Evolutionary conservation across 2,888 invertebrate species (phyloP).

Genomic region (Tiliacea citrago): DNA sequence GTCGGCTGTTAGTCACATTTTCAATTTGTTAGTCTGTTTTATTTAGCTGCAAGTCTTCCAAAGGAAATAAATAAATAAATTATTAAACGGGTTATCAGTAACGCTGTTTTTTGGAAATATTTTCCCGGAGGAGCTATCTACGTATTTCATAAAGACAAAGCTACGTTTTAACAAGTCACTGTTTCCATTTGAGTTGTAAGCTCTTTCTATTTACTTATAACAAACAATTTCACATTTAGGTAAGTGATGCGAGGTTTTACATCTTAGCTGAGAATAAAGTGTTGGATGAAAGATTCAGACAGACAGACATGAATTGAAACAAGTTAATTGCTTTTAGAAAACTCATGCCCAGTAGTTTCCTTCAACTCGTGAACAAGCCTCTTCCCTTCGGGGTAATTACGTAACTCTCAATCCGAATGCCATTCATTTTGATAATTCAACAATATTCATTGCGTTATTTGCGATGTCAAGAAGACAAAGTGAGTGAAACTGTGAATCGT

Average conservation of each 20-base stretch:
- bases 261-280: slow-evolving; percentile 8
- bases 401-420: background rate
- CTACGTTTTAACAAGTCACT: slow-evolving; percentile 13
- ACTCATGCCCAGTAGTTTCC: background rate
- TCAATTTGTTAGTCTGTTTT: no score
- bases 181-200: background rate
- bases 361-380: background rate
- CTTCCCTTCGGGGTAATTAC: background rate
- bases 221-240: slow-evolving; percentile 39
- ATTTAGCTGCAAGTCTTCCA: no score
- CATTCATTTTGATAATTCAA: background rate
- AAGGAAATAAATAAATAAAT: no score
- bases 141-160: background rate
- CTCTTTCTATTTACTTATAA: slow-evolving; percentile 41
- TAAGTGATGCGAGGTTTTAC: slow-evolving; percentile 1
- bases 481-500: no score
- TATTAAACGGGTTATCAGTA: background rate
- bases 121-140: background rate
- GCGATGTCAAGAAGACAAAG: no score
- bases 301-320: background rate
- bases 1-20: no score
- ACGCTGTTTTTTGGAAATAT: background rate
- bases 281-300: slow-evolving; percentile 7
- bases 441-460: background rate
- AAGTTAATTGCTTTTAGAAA: background rate